Evolutionary conservation across 2,113 vertebrate genomes (phyloP), one percentile per base, ranked within the genome.

Genomic region (Passerina amoena): DNA sequence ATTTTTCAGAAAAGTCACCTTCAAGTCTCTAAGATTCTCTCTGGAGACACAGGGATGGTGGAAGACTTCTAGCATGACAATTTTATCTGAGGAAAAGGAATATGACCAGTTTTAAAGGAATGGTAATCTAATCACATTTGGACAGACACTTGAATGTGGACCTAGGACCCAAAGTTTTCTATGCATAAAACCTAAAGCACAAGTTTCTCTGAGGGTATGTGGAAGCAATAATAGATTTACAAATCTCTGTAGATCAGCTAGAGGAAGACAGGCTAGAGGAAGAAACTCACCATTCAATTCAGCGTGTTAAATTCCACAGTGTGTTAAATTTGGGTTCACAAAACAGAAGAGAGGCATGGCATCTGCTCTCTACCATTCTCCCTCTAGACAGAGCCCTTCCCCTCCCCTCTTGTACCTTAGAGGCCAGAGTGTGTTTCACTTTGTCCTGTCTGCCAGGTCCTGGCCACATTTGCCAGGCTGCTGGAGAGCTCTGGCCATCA

Each of bases 1-100:
- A 66, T 90, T 93, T 90, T 68, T 86, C 71, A 75, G 69, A 92
- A 81, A 47, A 92, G 86, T 94, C 92, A 96, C 92, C 86, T 95
- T 93, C 82, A 91, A 42, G 61, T 86, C 79, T 95, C 57, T 53
- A 84, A 81, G 61, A 65, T 21, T 90, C 35, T 81, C 80, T 81
- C 83, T 57, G 37, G 83, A 86, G 82, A 83, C 38, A 35, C 0
- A 0, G 22, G 63, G 42, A 57, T 60, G 56, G 45, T 50, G 30
- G 51, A 71, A 86, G 83, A 18, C 59, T 89, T 89, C 37, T 47
- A 68, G 63, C 19, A 37, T 12, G 31, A 53, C 47, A 70, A 69
- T 60, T 93, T 85, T 66, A 86, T 66, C 54, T 65, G 37, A 91
- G 25, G 40, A 71, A 78, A 86, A 92, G 24, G 47, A 75, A 40